Evolutionary conservation across 1,140 invertebrate genomes (phyloP).

Genomic region (Drosophila littoralis): DNA sequence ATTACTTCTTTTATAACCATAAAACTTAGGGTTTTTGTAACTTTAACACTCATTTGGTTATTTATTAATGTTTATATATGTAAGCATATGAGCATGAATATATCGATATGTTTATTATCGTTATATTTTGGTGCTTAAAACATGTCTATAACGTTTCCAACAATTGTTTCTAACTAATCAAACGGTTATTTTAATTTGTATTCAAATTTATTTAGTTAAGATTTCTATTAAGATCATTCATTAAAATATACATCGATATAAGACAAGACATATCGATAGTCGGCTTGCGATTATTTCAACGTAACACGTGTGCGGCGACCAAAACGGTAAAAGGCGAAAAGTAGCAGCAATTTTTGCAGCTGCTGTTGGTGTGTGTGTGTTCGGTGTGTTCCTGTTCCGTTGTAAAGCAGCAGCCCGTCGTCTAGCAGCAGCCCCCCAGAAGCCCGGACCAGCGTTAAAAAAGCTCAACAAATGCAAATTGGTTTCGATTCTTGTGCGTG

Average conservation of each 20-base stretch:
- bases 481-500: slow-evolving; percentile 45
- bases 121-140: not conserved
- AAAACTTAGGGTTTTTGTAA: not conserved
- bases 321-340: slow-evolving; percentile 46
- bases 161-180: not conserved
- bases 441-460: slow-evolving; percentile 47
- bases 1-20: no score
- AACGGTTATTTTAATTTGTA: not conserved
- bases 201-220: not conserved
- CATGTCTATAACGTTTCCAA: not conserved
- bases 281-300: slow-evolving; percentile 28
- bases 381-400: slow-evolving; percentile 50
- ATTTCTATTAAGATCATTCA: not conserved
- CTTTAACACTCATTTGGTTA: not conserved
- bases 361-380: slow-evolving; percentile 46
- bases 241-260: not conserved
- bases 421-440: slow-evolving; percentile 43
- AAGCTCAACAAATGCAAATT: slow-evolving; percentile 44
- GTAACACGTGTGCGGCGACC: slow-evolving; percentile 49
- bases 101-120: not conserved
- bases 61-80: not conserved
- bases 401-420: slow-evolving; percentile 48
- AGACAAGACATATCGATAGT: slow-evolving; percentile 1
- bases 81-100: not conserved
- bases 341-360: slow-evolving; percentile 51